These are phyloP conservation scores for Osmoderma eremita DNA, from an alignment of 2,888 invertebrate genomes.

Conservation along the genomic window DNA sequence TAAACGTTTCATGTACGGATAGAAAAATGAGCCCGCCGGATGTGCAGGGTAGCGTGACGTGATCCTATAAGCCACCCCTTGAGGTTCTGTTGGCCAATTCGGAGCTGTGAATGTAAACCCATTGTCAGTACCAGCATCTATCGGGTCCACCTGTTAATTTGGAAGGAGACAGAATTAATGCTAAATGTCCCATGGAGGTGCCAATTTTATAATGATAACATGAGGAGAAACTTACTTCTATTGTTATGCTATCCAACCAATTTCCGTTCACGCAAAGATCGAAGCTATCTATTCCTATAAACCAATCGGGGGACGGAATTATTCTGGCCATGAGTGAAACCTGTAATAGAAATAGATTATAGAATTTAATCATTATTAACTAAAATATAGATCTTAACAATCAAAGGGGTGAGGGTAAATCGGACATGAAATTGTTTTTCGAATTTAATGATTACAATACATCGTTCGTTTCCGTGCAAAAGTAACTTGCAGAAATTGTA, in stretches of 20 bases:
- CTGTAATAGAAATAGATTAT: constrained; percentile 67
- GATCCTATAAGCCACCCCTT: constrained; percentile 87
- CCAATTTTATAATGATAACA: background rate
- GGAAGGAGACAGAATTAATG: constrained; percentile 14
- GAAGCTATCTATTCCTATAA: constrained; percentile 90
- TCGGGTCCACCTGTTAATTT: constrained; percentile 78
- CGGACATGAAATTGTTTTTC: no score
- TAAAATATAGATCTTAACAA: no score
- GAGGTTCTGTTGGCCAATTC: constrained; percentile 93
- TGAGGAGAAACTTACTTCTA: constrained; percentile 73
- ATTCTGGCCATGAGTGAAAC: constrained; percentile 91
- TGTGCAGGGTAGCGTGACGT: constrained; percentile 90
- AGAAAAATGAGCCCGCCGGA: constrained; percentile 94
- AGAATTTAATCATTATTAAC: no score
- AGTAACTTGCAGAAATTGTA: no score
- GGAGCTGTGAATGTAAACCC: constrained; percentile 97
- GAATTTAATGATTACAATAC: no score
- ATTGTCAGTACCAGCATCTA: constrained; percentile 94
- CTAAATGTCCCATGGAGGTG: background rate
- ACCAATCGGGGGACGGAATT: constrained; percentile 96
- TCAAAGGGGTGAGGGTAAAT: no score
- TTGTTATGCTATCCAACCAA: constrained; percentile 89
- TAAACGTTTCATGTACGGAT: constrained; percentile 86
- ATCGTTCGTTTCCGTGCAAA: no score
- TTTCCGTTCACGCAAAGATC: constrained; percentile 91